Base-by-base conservation (phyloP, 2,888 invertebrate genomes). In the Choristoneura rosaceana region DNA sequence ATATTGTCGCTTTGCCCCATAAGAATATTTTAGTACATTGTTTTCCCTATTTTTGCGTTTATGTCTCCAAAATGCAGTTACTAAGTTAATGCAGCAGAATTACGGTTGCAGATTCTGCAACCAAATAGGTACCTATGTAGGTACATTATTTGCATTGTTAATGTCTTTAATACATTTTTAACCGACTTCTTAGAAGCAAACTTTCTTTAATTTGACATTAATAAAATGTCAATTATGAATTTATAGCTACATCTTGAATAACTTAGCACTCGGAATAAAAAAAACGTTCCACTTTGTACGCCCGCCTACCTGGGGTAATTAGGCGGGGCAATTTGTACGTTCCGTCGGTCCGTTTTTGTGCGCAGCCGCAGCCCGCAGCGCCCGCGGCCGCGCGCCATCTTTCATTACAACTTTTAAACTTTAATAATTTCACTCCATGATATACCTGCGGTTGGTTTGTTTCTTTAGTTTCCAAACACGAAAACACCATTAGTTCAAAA, bases 241-340 rank as follows among this genome's bases (percentile, higher is more conserved):
- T 84, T 85, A 82, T 83, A 78, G 76, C 77, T 78, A 76, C 75
- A 78, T 74, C 83, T 84, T 82, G 85, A 87, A 89, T 86, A 89
- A 85, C 83, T 87, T 88, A 85, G 81, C 89, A 87, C 89, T 83
- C 86, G 50, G 58, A 73, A 73, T 73, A 81, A 82, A 82, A 80
- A 41, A 82, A 78, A 74, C 68, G 71, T 78, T 76, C 64, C 78
- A 80, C 80, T 84, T 85, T 84, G 85, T 83, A 79, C 79, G 81
- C 83, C 87, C 84, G 87, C 86, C 87, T 89, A 89, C 90, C 90
- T 89, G 89, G 69, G 82, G 89, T 88, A 89, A 90, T 90, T 89
- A 90, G 87, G 85, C 78, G 79, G 79, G 83, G 84, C 87, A 87
- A 90, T 90, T 89, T 89, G 89, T 87, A 81, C 33, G 79, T 75